Percentiles rank a stretch among this genome's conserved stretches.
These are phyloP conservation scores for Macaria liturata DNA, from an alignment of 2,888 invertebrate species.

Conservation along the genomic window DNA sequence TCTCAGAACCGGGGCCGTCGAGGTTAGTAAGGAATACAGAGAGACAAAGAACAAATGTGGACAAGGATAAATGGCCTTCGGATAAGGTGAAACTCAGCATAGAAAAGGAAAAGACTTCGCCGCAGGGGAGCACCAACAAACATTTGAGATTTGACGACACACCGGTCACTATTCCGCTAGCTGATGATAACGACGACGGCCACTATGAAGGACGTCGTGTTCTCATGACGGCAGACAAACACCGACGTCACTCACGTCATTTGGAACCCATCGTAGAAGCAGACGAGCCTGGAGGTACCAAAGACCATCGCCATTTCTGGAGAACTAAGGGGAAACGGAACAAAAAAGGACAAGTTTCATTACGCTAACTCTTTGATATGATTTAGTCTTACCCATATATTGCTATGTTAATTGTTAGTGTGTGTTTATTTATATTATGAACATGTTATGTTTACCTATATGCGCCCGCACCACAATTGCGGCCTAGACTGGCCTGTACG, in stretches of 20 bases:
- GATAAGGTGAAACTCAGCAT: no score
- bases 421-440: no score
- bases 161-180: slow-evolving; percentile 45
- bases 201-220: no score
- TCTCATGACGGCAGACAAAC: no score
- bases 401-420: no score
- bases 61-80: no score
- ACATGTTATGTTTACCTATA: no score
- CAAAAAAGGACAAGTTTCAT: slow-evolving; percentile 40
- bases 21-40: background rate
- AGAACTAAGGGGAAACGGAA: slow-evolving; percentile 44
- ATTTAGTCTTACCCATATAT: background rate
- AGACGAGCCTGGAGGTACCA: slow-evolving; percentile 37
- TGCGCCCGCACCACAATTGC: no score
- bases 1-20: slow-evolving; percentile 20
- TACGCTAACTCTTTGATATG: slow-evolving; percentile 21
- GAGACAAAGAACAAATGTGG: background rate
- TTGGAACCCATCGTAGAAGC: slow-evolving; percentile 35
- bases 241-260: slow-evolving; percentile 19
- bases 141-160: slow-evolving; percentile 61
- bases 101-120: slow-evolving; percentile 5
- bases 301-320: slow-evolving; percentile 61
- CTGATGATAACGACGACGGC: slow-evolving; percentile 25
- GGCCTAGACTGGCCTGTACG: no score
- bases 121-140: slow-evolving; percentile 34